Conservation (phyloP, 35 echinoderm and acorn worm species). For the Ophioderma brevispina region DNA sequence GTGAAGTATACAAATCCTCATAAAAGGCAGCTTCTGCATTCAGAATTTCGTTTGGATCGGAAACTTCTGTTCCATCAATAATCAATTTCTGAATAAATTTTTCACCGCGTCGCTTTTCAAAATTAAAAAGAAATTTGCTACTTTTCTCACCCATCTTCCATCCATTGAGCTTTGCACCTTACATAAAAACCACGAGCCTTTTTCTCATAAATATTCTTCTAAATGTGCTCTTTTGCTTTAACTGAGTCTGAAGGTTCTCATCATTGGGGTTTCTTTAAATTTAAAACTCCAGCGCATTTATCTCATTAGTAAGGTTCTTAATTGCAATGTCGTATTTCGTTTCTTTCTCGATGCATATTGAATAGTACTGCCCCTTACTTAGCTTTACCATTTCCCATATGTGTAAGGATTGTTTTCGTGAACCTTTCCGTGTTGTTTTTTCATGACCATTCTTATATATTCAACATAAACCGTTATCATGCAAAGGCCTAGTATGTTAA, state of each 20-base stretch:
- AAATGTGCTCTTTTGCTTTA: not conserved
- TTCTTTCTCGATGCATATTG: not conserved
- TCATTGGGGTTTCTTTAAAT: not conserved
- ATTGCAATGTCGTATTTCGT: not conserved
- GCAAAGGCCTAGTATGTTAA: too few relatives aligned
- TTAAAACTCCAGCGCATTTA: not conserved
- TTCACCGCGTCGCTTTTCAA: too few relatives aligned
- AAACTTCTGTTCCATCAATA: not conserved
- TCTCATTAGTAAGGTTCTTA: not conserved
- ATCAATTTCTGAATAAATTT: not conserved
- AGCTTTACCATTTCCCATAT: not conserved
- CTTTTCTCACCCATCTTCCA: too few relatives aligned
- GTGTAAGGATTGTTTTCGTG: not conserved
- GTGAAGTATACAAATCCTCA: not conserved
- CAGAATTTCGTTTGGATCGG: not conserved
- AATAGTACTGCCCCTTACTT: not conserved
- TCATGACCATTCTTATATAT: not conserved
- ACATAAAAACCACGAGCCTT: not conserved
- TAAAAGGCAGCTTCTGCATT: not conserved
- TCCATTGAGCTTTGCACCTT: too few relatives aligned
- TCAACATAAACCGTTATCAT: not conserved
- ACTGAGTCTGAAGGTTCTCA: too few relatives aligned
- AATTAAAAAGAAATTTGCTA: too few relatives aligned
- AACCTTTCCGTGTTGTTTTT: not conserved
- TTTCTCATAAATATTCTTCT: not conserved